phyloP scores from a whole-genome alignment of 2,888 invertebrate genomes.

The Pocota personata region DNA sequence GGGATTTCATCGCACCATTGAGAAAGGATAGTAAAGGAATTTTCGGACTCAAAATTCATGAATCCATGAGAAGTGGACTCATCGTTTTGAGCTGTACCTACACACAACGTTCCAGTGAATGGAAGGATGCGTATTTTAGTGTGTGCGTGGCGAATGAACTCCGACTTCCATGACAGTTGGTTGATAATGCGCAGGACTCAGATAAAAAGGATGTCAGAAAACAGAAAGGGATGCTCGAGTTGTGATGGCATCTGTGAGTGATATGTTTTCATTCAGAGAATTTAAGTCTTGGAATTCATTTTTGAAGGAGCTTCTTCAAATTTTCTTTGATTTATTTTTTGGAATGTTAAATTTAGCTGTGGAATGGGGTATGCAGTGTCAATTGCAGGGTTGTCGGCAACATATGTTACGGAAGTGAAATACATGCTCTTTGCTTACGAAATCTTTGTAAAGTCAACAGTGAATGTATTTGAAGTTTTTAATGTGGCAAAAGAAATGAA shows the following conservation, averaged over 20 bases:
- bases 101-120: constrained; percentile 46
- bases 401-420: neutral
- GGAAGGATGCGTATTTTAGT: constrained; percentile 28
- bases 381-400: neutral
- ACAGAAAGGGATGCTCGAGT: neutral
- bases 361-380: neutral
- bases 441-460: neutral
- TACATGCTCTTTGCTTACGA: neutral
- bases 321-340: neutral
- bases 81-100: constrained; percentile 16
- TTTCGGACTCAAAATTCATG: constrained; percentile 25
- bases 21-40: constrained; percentile 48
- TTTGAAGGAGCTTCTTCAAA: neutral
- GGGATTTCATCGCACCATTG: constrained; percentile 41
- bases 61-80: constrained; percentile 27
- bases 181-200: constrained; percentile 50
- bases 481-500: neutral
- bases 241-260: constrained; percentile 30
- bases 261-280: constrained; percentile 41
- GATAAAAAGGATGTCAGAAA: neutral
- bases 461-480: neutral
- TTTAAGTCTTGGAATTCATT: constrained; percentile 1
- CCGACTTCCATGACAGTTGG: constrained; percentile 30
- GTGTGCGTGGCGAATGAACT: constrained; percentile 47
- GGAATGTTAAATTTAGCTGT: neutral